Base-by-base conservation (phyloP, 2,888 invertebrate genomes). In the Parelbella ahira region DNA sequence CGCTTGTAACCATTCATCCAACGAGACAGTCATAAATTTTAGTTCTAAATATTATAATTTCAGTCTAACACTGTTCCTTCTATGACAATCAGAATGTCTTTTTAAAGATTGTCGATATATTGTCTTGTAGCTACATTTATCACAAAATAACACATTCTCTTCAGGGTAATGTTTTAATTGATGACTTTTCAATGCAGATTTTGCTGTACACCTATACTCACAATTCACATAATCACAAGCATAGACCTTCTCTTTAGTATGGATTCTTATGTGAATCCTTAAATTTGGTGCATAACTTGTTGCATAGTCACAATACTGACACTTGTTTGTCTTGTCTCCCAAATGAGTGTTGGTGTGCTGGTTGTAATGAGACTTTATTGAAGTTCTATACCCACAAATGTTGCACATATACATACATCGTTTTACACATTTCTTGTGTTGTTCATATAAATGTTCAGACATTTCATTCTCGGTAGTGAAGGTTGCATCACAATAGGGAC, bases 61-160 rank as follows among this genome's bases (percentile, higher is more conserved):
- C 38, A 42, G 9, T 36, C 25, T 30, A 25, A 60, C 41, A 41
- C 37, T 52, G 36, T 64, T 64, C 19, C 67, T 62, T 6, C 5
- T 43, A 54, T 68, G 65, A 50, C 59, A 64, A 13, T 60, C 55
- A 9, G 54, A 29, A 47, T 75, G 74, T 44, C 63, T 70, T 13
- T 55, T 60, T 7, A 75, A 56, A 3, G 61, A 63, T 27, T 65
- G 64, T 18, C 45, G 71, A 47, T 75, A 75, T 1, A 72, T 59
- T 10, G 75, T 75, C 19, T 53, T 60, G 36, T 73, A 75, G 37
- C 50, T 60, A 43, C 75, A 75, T 48, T 65, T 63, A 47, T 73
- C 75, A 60, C 75, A 75, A 27, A 60, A 67, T 4, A 67, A 15
- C 50, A 60, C 55, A 39, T 69, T 58, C n/a, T 51, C 48, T 1